Evolutionary conservation across 2,113 vertebrate species (phyloP), one percentile per base, ranked within the genome.

Genomic region (Plecotus auritus): DNA sequence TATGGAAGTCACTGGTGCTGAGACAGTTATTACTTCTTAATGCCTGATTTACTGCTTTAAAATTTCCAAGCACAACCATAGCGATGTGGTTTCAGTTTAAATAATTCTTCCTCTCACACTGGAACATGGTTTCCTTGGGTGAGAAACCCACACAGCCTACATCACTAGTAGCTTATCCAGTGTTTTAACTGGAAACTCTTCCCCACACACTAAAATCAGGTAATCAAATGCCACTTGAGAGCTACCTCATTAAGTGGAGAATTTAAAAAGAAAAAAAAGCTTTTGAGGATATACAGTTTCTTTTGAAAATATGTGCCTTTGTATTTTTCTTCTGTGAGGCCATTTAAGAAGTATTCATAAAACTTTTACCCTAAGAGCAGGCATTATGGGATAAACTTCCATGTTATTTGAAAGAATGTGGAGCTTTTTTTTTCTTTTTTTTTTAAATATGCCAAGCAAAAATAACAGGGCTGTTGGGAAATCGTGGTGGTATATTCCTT

Each of bases 311-410:
- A 74, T 82, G 94, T 90, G 28, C 28, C 22, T 94, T 90, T 93
- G 76, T 1, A 0, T 40, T 22, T 85, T 64, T 84, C 74, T 72
- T 67, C 7, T 13, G 35, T 7, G 51, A 92, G 54, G 23, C 7
- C 95, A 70, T 96, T 92, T 47, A 76, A 84, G 92, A 88, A 97
- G 67, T 28, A 61, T 7, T 51, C 8, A 3, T 66, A 69, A 89
- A 74, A 3, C 42, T 91, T 96, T 95, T 80, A 61, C 93, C 82
- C 95, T 77, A 84, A 91, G 84, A 67, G 56, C 85, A 95, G 70
- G n/a, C 26, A n/a, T 88, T 80, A 67, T 77, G 74, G 61, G 59
- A 93, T 93, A 54, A 86, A 88, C 23, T 82, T 28, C 18, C 93
- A 8, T 54, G 77, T 80, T 61, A 45, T n/a, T 6, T 93, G 84